Evolutionary conservation across 2,888 invertebrate genomes (phyloP).

Genomic region (Xestia xanthographa): DNA sequence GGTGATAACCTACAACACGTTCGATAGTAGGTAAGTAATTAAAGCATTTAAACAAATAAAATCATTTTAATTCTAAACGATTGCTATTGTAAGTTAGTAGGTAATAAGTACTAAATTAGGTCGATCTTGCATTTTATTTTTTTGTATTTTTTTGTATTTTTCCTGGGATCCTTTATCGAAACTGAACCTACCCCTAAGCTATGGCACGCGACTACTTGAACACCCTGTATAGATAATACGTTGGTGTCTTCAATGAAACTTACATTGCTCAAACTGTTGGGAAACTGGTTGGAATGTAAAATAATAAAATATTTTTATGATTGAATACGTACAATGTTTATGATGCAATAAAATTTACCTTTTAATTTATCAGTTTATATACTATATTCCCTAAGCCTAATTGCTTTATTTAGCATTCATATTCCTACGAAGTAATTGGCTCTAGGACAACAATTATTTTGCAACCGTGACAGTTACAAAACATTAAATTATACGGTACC

Average conservation of each 20-base stretch:
- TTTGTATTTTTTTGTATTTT: too few relatives aligned
- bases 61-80: too few relatives aligned
- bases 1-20: too few relatives aligned
- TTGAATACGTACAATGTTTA: not conserved
- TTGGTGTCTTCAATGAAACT: conserved; percentile 1
- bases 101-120: too few relatives aligned
- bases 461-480: conserved; percentile 27
- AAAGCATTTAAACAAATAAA: too few relatives aligned
- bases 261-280: not conserved
- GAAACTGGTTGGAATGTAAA: not conserved
- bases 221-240: too few relatives aligned
- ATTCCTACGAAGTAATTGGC: conserved; percentile 6
- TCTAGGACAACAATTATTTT: conserved; percentile 25
- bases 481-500: conserved; percentile 33
- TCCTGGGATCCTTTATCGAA: too few relatives aligned
- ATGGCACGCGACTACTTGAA: too few relatives aligned
- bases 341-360: not conserved
- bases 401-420: conserved; percentile 23
- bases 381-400: not conserved
- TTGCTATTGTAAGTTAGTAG: too few relatives aligned
- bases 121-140: too few relatives aligned
- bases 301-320: not conserved
- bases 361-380: not conserved
- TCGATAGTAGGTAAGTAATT: too few relatives aligned
- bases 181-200: too few relatives aligned